Base-by-base conservation (phyloP, 2,113 vertebrate species). In the Neodon shergylaensis region DNA sequence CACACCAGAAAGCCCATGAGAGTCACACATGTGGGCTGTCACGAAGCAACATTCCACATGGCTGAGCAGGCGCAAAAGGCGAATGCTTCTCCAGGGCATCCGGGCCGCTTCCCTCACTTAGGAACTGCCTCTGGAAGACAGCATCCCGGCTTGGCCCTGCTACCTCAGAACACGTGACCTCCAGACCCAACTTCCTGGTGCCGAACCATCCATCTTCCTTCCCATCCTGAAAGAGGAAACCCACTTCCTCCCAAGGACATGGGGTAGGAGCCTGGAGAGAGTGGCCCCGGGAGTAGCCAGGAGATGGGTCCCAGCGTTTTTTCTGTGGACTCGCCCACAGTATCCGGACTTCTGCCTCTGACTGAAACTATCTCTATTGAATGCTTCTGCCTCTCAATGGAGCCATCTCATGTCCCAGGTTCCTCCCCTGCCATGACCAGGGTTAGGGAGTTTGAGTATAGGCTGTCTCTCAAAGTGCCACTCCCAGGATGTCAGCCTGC, bases 381-480 rank as follows among this genome's bases (percentile, higher is more conserved):
- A 31, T 68, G 66, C 26, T 44, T 22, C 33, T 26, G 22, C 54
- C 54, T 17, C 14, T 63, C 54, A 28, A 0, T 33, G 0, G 17
- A 11, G 22, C 36, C 12, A 13, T 8, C 36, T 9, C 63, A 19
- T 8, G 82, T 47, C 61, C 42, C 81, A 63, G 54, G 24, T 42
- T 0, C 22, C 17, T 13, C 1, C 2, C 3, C 42, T 5, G 7
- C 70, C 16, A 31, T 0, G 2, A 16, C 10, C 87, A 44, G 13
- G 68, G 28, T 47, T 7, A 76, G 26, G 28, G 47, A 77, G 22
- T 44, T 39, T 3, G 8, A 19, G 9, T n/a, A 7, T 14, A 58
- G 16, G 42, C 11, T 13, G 14, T 16, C 47, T 24, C 77, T 47
- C 13, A 7, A 86, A 42, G 19, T 28, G 7, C 9, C 24, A 54